Base-by-base conservation (phyloP, 1,140 invertebrate species). In the Listronotus bonariensis region DNA sequence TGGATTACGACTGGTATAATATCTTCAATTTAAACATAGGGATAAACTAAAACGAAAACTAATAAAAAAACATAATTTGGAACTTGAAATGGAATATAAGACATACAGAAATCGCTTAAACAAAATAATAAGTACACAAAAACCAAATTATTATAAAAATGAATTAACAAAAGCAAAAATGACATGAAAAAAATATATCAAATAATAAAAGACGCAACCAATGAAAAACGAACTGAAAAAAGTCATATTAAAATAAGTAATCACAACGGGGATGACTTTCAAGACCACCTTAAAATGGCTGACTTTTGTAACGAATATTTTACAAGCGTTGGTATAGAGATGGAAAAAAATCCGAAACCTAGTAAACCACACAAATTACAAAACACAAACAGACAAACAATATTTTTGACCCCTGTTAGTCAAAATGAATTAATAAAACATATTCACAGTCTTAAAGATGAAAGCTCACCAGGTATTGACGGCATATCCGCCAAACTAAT, bases 261-360 rank as follows among this genome's bases (percentile, higher is more conserved):
- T 18, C 8, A 31, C 34, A 51, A 51, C 32, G 17, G 32, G 31
- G 14, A 15, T 36, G 11, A 26, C 12, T 34, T 60, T 42, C 32
- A 20, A 11, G 40, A 55, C 31, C n/a, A 20, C 8, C 54, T 18
- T 5, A 4, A 26, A 11, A 48, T 56, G 9, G 61, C 61, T 10
- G 45, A 62, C n/a, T 12, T 31, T 18, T 62, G 49, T 38, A 62
- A 62, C 17, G 18, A 62, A 8, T 52, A 15, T 41, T 62, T 64
- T 48, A 51, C 18, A 41, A 26, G 36, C 31, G 32, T 41, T 26
- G 52, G 41, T 15, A 41, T 43, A 14, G 10, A 46, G 10, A 46
- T 45, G 41, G 40, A 31, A 18, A 46, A 32, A 20, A 36, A 49
- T 55, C 20, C n/a, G 3, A 9, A 7, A 17, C 31, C 11, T 31